A percentile compares a stretch with the other conserved stretches of the same genome.
Evolutionary conservation across 1,140 invertebrate species (phyloP).

Genomic region (Lethocerus indicus): DNA sequence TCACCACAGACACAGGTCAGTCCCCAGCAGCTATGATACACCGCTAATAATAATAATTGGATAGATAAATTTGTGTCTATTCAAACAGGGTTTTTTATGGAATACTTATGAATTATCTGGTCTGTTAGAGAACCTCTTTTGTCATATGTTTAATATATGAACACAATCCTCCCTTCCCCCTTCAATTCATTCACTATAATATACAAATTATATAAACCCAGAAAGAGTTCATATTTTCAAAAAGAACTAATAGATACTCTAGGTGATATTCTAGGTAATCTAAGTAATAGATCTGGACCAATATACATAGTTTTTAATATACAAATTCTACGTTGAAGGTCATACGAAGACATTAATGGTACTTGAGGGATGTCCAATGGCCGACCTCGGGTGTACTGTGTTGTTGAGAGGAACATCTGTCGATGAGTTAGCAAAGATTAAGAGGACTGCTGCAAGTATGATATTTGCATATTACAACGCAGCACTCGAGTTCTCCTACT

Average conservation of each 20-base stretch:
- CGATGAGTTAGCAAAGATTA: slow-evolving; percentile 63
- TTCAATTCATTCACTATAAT: too few relatives aligned
- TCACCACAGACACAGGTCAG: slow-evolving; percentile 20
- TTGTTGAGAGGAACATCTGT: slow-evolving; percentile 62
- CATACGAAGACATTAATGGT: slow-evolving; percentile 76
- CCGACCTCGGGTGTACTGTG: slow-evolving; percentile 77
- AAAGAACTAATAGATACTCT: too few relatives aligned
- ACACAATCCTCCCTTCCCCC: too few relatives aligned
- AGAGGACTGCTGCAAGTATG: slow-evolving; percentile 63
- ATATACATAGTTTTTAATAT: slow-evolving; percentile 9
- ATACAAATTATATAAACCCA: too few relatives aligned
- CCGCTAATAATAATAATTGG: slow-evolving; percentile 1
- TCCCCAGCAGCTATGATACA: too few relatives aligned
- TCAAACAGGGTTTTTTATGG: too few relatives aligned
- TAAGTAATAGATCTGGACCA: too few relatives aligned
- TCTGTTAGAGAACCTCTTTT: too few relatives aligned
- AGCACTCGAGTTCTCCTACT: slow-evolving; percentile 76
- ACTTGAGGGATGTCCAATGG: slow-evolving; percentile 74
- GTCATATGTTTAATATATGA: too few relatives aligned
- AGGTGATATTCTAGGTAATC: too few relatives aligned
- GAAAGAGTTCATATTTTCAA: too few relatives aligned
- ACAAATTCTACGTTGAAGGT: slow-evolving; percentile 26
- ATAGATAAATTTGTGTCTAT: background rate
- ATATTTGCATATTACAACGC: slow-evolving; percentile 82
- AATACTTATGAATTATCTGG: too few relatives aligned